Conservation (phyloP, 2,113 vertebrate genomes). For the Setophaga petechia region DNA sequence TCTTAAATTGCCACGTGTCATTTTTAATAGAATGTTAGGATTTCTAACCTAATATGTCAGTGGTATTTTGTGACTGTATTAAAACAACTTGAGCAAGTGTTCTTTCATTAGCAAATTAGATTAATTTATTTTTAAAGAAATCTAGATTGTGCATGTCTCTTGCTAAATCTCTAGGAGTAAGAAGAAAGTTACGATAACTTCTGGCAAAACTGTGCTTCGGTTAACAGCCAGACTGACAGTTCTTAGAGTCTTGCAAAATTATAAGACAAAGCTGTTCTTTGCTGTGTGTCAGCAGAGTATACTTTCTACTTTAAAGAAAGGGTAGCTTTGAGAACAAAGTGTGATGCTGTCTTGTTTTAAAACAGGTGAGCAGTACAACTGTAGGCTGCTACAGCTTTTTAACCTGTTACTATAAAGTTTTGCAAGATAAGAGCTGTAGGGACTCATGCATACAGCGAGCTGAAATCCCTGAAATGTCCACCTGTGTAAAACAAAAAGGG, state of each 20-base stretch:
- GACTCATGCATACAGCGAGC: neutral
- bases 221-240: neutral
- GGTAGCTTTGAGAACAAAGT: neutral
- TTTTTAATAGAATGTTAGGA: neutral
- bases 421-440: neutral
- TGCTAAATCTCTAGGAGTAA: neutral
- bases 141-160: neutral
- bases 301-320: neutral
- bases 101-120: neutral
- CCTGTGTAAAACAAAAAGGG: neutral
- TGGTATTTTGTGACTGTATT: neutral
- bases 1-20: neutral
- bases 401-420: neutral
- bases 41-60: neutral
- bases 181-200: neutral
- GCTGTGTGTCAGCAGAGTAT: neutral
- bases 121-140: neutral
- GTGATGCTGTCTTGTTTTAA: neutral
- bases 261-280: neutral
- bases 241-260: neutral
- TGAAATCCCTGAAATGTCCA: neutral
- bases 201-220: neutral
- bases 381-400: neutral
- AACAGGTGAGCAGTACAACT: neutral
- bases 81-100: neutral